A percentile compares a stretch with the other conserved stretches of the same genome.
Conservation (phyloP, 2,113 vertebrate species). For the Corapipo altera region DNA sequence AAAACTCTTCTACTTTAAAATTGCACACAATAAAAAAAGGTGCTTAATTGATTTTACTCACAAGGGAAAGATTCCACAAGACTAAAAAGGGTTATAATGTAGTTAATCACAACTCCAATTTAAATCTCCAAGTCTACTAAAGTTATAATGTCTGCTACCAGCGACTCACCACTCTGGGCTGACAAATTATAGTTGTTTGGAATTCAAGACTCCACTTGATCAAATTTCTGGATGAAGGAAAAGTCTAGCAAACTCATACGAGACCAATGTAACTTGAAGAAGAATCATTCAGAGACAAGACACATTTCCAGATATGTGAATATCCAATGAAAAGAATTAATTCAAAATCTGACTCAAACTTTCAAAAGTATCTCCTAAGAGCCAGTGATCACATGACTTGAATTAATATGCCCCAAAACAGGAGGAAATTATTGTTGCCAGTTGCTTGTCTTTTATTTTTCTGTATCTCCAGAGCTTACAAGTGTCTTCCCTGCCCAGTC, state of each 20-base stretch:
- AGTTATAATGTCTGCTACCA: not conserved
- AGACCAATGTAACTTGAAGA: not conserved
- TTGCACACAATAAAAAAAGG: not conserved
- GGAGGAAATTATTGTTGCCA: not conserved
- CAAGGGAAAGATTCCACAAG: not conserved
- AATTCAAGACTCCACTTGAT: not conserved
- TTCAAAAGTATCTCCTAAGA: not conserved
- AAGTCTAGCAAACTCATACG: not conserved
- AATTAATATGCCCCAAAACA: not conserved
- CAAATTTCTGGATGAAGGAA: not conserved
- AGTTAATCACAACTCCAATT: not conserved
- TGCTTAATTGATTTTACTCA: not conserved
- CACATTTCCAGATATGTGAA: not conserved
- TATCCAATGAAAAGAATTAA: not conserved
- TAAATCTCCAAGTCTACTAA: not conserved
- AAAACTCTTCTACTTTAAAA: not conserved
- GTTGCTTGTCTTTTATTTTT: not conserved
- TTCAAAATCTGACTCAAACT: not conserved
- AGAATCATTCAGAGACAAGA: not conserved
- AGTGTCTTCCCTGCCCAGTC: not conserved
- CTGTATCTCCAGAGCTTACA: not conserved
- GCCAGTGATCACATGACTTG: not conserved
- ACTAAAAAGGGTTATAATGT: not conserved
- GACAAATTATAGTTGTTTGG: not conserved
- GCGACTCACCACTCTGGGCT: not conserved